phyloP scores from a whole-genome alignment of 2,888 invertebrate species.

The Teleogryllus oceanicus region DNA sequence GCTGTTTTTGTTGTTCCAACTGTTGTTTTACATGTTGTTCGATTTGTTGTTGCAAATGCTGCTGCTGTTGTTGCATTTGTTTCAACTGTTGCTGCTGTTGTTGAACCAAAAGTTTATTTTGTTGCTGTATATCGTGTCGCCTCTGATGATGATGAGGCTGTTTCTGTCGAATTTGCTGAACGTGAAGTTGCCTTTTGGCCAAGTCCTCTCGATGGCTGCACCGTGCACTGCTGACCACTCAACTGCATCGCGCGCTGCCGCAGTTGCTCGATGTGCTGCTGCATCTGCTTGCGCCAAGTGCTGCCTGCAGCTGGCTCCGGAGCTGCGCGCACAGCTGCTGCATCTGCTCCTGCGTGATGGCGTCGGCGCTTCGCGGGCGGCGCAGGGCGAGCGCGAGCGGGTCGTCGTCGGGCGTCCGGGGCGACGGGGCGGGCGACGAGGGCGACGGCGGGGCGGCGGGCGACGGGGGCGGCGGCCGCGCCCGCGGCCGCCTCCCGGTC shows the following conservation, averaged over 20 bases:
- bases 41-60: not conserved
- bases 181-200: no score
- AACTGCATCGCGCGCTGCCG: no score
- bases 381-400: no score
- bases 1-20: constrained; percentile 3
- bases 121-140: constrained; percentile 19
- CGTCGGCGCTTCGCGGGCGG: not conserved
- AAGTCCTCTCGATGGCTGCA: not conserved
- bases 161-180: not conserved
- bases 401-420: not conserved
- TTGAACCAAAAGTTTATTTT: constrained; percentile 12
- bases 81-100: not conserved
- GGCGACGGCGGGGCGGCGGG: not conserved
- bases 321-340: not conserved
- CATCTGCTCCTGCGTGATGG: not conserved
- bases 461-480: not conserved
- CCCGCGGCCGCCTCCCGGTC: constrained; percentile 26
- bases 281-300: no score
- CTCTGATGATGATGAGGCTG: constrained; percentile 12
- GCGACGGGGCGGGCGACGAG: not conserved
- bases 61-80: constrained; percentile 1
- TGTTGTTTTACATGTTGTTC: constrained; percentile 22
- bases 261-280: no score
- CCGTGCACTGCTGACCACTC: no score
- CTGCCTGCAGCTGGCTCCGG: no score